These are phyloP conservation scores for Lasius fuliginosus DNA, from an alignment of 2,888 invertebrate genomes.

Conservation along the genomic window DNA sequence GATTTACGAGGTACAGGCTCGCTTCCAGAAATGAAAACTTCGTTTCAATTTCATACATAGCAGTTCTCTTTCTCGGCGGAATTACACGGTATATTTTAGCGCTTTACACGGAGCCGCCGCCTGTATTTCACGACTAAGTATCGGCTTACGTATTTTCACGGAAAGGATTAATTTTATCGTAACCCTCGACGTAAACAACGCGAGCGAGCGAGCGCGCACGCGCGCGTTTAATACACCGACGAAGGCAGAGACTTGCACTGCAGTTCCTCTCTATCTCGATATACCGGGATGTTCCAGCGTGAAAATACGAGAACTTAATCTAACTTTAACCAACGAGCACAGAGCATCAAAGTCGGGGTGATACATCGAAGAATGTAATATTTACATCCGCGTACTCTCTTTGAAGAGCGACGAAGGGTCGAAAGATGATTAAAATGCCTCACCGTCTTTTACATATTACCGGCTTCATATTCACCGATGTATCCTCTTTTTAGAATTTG, in stretches of 20 bases:
- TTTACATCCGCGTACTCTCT: background rate
- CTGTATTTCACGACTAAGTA: conserved; percentile 53
- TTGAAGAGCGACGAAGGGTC: background rate
- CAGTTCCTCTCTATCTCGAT: conserved; percentile 21
- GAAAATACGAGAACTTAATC: conserved; percentile 44
- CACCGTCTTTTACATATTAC: background rate
- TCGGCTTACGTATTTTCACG: conserved; percentile 54
- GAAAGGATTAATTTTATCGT: conserved; percentile 60
- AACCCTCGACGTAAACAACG: conserved; percentile 50
- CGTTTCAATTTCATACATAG: conserved; percentile 56
- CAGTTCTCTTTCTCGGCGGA: conserved; percentile 54
- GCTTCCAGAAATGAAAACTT: conserved; percentile 58
- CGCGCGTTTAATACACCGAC: conserved; percentile 57
- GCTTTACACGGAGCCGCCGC: conserved; percentile 43
- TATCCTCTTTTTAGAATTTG: background rate
- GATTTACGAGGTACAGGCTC: conserved; percentile 57
- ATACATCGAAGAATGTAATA: background rate
- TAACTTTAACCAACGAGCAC: conserved; percentile 19
- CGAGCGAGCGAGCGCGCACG: background rate
- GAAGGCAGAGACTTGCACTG: conserved; percentile 30
- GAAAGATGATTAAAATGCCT: background rate
- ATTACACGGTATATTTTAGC: conserved; percentile 56
- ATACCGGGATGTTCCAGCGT: conserved; percentile 19
- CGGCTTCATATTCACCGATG: conserved; percentile 15
- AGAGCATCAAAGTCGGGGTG: background rate